A percentile compares a stretch with the other conserved stretches of the same genome.
Conservation (phyloP, 2,797 vertebrate species). For the Bradypodion ventrale region DNA sequence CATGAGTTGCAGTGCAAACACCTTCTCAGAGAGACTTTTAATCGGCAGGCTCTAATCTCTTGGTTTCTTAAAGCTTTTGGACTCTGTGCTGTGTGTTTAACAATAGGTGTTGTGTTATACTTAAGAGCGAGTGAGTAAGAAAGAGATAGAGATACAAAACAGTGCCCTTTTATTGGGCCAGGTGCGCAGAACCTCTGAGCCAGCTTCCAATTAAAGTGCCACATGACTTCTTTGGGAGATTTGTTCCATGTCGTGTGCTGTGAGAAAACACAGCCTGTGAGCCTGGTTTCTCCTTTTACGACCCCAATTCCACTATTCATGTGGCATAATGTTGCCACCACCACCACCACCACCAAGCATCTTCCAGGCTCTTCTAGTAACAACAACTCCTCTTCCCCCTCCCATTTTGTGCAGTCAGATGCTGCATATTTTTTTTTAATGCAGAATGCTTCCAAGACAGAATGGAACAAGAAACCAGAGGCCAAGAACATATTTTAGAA, state of each 20-base stretch:
- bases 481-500: neutral
- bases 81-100: neutral
- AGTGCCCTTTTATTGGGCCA: neutral
- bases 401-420: neutral
- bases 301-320: neutral
- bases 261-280: constrained; percentile 38
- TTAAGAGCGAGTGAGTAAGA: neutral
- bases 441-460: neutral
- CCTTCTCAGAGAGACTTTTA: neutral
- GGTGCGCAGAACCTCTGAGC: neutral
- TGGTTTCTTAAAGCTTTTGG: constrained; percentile 24
- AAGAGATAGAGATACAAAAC: neutral
- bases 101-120: neutral
- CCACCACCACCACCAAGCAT: neutral
- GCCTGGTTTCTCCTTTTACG: neutral
- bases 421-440: neutral
- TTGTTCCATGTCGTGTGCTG: constrained; percentile 1
- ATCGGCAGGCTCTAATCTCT: constrained; percentile 25
- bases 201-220: neutral
- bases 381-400: neutral
- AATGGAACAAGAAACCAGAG: constrained; percentile 52
- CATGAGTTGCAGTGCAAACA: neutral
- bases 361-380: constrained; percentile 37
- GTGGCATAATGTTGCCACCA: neutral
- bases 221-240: neutral